These are phyloP conservation scores for Hoplostethus mediterraneus DNA, from an alignment of 2,797 vertebrate genomes.

Conservation along the genomic window DNA sequence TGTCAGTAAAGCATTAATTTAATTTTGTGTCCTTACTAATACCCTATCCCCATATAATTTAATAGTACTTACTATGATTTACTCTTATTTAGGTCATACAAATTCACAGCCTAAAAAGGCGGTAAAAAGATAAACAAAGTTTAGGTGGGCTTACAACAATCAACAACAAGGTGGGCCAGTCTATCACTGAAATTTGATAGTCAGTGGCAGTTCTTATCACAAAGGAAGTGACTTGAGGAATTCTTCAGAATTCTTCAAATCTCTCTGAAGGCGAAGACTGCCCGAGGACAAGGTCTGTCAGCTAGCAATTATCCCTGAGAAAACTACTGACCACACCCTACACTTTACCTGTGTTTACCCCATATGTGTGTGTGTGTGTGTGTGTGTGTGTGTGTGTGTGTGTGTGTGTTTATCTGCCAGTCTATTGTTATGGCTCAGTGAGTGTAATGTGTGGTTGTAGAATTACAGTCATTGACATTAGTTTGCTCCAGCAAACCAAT, in stretches of 20 bases:
- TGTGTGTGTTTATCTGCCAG: constrained; percentile 33
- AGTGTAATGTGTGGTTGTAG: constrained; percentile 52
- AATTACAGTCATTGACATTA: constrained; percentile 61
- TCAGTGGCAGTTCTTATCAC: neutral
- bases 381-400: neutral
- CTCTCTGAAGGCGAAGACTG: constrained; percentile 3
- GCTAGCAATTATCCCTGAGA: constrained; percentile 39
- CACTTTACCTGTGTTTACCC: constrained; percentile 45
- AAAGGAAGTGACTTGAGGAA: neutral
- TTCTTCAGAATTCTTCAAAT: neutral
- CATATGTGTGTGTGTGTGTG: neutral
- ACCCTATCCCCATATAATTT: too few species aligned
- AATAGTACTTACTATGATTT: too few species aligned
- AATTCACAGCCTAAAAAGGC: too few species aligned
- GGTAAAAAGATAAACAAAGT: too few species aligned
- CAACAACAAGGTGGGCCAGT: neutral
- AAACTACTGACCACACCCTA: constrained; percentile 62
- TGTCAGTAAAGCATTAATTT: too few species aligned
- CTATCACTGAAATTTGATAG: neutral
- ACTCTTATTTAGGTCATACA: too few species aligned
- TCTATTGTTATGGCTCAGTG: constrained; percentile 48
- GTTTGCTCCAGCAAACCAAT: constrained; percentile 12
- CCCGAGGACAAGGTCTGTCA: constrained; percentile 33
- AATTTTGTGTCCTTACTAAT: too few species aligned
- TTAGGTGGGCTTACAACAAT: too few species aligned